Evolutionary conservation across 2,113 vertebrate genomes (phyloP).

Genomic region (Cryptotis parvus): DNA sequence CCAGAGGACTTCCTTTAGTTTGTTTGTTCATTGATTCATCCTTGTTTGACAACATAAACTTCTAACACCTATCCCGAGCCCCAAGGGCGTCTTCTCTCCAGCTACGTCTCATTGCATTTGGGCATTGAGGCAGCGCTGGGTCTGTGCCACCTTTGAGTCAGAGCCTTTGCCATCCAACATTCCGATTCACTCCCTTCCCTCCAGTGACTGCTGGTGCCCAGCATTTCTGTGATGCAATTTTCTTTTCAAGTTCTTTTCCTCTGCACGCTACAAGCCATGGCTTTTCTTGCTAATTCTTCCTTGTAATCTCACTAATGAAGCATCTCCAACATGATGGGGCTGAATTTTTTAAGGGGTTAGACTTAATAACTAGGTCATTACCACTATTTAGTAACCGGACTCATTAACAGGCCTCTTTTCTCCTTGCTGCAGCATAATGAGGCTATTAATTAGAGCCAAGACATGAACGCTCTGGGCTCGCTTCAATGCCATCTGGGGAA

Average conservation of each 20-base stretch:
- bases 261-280: background rate
- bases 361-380: constrained; percentile 48
- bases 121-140: background rate
- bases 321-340: constrained; percentile 41
- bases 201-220: background rate
- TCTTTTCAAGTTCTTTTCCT: constrained; percentile 24
- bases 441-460: constrained; percentile 69
- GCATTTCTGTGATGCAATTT: constrained; percentile 16
- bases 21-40: too few relatives aligned
- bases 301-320: constrained; percentile 37
- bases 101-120: background rate
- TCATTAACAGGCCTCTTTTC: constrained; percentile 62
- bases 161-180: background rate
- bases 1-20: background rate
- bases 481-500: constrained; percentile 64
- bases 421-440: constrained; percentile 72
- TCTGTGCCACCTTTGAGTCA: background rate
- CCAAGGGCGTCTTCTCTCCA: background rate
- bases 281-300: constrained; percentile 34
- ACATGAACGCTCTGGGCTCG: constrained; percentile 54
- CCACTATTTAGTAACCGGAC: constrained; percentile 6
- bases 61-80: background rate
- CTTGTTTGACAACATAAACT: background rate
- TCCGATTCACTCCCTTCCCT: background rate
- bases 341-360: constrained; percentile 44